Conservation (phyloP, 1,140 invertebrate species). For the Telenomus remus region DNA sequence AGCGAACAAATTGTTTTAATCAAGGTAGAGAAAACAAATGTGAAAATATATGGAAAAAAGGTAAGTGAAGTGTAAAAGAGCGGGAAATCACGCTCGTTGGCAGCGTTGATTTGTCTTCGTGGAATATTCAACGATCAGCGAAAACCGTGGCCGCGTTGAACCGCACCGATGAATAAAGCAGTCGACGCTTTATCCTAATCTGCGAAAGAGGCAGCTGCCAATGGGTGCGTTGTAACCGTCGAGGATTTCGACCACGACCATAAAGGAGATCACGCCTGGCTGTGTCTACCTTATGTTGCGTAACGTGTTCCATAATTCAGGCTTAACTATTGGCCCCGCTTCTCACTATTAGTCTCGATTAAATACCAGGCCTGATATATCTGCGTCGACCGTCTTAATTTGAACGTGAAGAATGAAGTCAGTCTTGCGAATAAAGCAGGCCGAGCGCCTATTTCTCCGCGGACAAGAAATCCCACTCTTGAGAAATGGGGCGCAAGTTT, state of each 20-base stretch:
- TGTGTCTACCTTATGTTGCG: constrained; percentile 51
- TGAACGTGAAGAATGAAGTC: constrained; percentile 56
- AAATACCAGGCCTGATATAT: constrained; percentile 53
- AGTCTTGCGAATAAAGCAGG: constrained; percentile 46
- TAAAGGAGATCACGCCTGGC: constrained; percentile 50
- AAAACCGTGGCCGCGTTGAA: constrained; percentile 17
- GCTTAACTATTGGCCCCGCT: constrained; percentile 55
- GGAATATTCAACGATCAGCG: constrained; percentile 11
- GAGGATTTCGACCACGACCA: constrained; percentile 30
- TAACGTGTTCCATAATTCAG: constrained; percentile 61
- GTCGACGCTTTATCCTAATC: constrained; percentile 40
- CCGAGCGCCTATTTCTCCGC: constrained; percentile 41
- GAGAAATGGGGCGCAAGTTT: constrained; percentile 55
- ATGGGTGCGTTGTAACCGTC: constrained; percentile 22
- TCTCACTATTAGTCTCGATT: constrained; percentile 52
- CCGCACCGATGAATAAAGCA: constrained; percentile 35
- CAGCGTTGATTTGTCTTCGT: constrained; percentile 15
- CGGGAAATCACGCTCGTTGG: not conserved
- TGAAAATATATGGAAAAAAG: too few relatives aligned
- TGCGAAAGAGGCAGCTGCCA: constrained; percentile 46
- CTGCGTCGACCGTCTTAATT: constrained; percentile 45
- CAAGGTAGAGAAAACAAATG: too few relatives aligned
- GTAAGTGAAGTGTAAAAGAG: constrained; percentile 8
- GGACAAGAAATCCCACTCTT: constrained; percentile 58
- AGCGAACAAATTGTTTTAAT: too few relatives aligned